Conservation (phyloP, 2,888 invertebrate genomes). For the Aspidapion aeneum region DNA sequence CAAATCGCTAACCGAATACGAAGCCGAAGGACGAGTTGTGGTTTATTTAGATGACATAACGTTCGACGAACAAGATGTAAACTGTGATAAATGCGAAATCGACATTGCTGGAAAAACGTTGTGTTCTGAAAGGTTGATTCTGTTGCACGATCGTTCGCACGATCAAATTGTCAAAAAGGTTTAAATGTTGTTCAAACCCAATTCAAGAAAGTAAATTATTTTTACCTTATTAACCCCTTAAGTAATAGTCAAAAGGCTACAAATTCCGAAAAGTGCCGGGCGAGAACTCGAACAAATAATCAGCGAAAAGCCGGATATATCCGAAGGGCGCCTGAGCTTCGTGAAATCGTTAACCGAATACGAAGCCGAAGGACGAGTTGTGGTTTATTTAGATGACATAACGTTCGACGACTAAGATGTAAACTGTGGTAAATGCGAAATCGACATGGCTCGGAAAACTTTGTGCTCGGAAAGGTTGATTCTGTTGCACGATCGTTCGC, state of each 20-base stretch:
- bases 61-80: slow-evolving; percentile 1
- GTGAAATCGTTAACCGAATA: slow-evolving; percentile 4
- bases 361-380: slow-evolving; percentile 10
- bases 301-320: slow-evolving; percentile 10
- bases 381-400: slow-evolving; percentile 11
- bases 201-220: slow-evolving; percentile 11
- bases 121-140: slow-evolving; percentile 10
- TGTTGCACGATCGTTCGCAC: slow-evolving; percentile 10
- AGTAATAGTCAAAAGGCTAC: slow-evolving; percentile 8
- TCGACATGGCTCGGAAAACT: slow-evolving; percentile 4
- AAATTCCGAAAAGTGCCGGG: slow-evolving; percentile 8
- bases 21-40: slow-evolving; percentile 10
- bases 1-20: slow-evolving; percentile 4
- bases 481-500: slow-evolving; percentile 9
- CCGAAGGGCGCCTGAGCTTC: slow-evolving; percentile 2
- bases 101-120: slow-evolving; percentile 4
- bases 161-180: slow-evolving; percentile 6
- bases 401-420: too few species aligned
- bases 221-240: too few species aligned
- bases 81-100: slow-evolving; percentile 1
- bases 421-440: too few species aligned
- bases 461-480: slow-evolving; percentile 12
- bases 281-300: slow-evolving; percentile 5
- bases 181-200: slow-evolving; percentile 6
- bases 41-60: slow-evolving; percentile 10